These are phyloP conservation scores for Uropetala carovei DNA, from an alignment of 2,888 invertebrate species.

Conservation along the genomic window DNA sequence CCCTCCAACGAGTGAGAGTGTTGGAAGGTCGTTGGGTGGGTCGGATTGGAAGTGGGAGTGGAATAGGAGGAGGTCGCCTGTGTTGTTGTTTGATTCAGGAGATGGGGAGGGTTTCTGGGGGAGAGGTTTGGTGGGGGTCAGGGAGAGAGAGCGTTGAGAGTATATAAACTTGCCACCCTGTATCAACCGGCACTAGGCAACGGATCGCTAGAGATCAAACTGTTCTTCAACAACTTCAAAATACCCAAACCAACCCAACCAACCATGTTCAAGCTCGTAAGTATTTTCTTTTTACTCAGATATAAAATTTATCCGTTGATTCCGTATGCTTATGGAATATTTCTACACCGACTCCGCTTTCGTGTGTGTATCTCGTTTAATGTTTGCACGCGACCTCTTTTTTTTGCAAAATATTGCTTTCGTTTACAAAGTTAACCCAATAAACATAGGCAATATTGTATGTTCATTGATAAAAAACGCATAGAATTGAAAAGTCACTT, in stretches of 20 bases:
- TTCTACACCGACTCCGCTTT: not conserved
- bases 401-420: not conserved
- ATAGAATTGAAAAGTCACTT: too few species aligned
- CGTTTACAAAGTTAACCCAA: not conserved
- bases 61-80: not conserved
- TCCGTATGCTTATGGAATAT: not conserved
- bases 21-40: not conserved
- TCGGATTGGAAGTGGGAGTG: not conserved
- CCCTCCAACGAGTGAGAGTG: too few species aligned
- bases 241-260: conserved; percentile 4
- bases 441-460: not conserved
- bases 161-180: conserved; percentile 16
- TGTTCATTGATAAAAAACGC: too few species aligned
- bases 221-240: not conserved
- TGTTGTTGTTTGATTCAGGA: not conserved
- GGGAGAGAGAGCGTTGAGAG: not conserved
- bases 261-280: conserved; percentile 61
- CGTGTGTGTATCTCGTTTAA: not conserved
- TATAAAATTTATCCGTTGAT: not conserved
- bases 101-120: not conserved
- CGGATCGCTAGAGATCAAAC: conserved; percentile 39
- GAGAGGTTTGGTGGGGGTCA: not conserved
- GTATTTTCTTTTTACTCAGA: not conserved
- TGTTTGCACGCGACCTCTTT: not conserved
- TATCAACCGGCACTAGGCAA: conserved; percentile 16